Evolutionary conservation across 1,140 invertebrate genomes (phyloP), one percentile per base, ranked within the genome.

Genomic region (Myzus persicae): DNA sequence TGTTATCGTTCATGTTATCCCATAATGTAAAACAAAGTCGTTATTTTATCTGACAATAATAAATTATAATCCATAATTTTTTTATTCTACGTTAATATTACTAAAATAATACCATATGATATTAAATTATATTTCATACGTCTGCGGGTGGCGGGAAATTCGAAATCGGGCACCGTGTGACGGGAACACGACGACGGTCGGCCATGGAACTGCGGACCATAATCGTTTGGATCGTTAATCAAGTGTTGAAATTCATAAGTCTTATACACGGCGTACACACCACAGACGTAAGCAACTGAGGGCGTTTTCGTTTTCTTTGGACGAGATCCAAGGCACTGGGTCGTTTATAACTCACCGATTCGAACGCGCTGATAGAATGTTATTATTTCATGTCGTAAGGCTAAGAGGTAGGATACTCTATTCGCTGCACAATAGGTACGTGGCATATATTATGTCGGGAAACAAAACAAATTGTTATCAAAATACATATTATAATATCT

Each of bases 221-320:
- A 67, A n/a, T 20, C n/a, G 5, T 76, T 18, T 76, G 14, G 31
- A 18, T 76, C 31, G 59, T 76, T 76, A 76, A 76, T 36, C 59
- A 76, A 76, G 59, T 76, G 31, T 76, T 18, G 31, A 76, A 76
- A 76, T 76, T 76, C n/a, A n/a, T n/a, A 76, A 76, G n/a, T 18
- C n/a, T 76, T n/a, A 18, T n/a, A 36, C 4, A 6, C 31, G 59
- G 36, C 36, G 14, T 14, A 51, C 24, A 24, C 6, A 76, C 59
- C 59, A 5, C 31, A 76, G 59, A n/a, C 31, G 14, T 18, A n/a
- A 18, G 22, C 14, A n/a, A 76, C 38, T 42, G 82, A 84, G 24
- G 40, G 82, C 40, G 38, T 84, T 84, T 84, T 40, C 26, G 40
- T 84, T 84, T 84, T 40, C 82, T 84, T 84, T 84, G 82, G 82